phyloP scores from a whole-genome alignment of 1,140 invertebrate genomes.

The Cepaea nemoralis region DNA sequence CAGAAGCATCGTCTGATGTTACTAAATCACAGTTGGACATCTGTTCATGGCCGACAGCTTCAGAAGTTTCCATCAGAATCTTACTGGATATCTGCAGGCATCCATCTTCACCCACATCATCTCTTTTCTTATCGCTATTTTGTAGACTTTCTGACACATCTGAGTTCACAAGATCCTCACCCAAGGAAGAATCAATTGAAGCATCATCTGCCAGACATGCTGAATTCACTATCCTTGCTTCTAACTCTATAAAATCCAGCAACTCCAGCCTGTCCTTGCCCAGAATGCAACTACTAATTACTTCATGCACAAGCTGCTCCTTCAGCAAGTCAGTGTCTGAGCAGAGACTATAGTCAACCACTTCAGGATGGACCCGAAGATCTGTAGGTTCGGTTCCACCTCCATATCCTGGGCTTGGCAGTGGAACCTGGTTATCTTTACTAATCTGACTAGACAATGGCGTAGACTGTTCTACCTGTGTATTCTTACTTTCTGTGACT shows the following conservation, averaged over 20 bases:
- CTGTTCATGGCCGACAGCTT: not conserved
- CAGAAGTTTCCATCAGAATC: conserved; percentile 38
- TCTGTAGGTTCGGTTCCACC: not conserved
- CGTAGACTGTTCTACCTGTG: not conserved
- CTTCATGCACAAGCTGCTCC: not conserved
- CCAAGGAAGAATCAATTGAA: not conserved
- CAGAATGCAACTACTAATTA: not conserved
- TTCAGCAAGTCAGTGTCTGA: not conserved
- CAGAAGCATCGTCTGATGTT: not conserved
- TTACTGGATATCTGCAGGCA: not conserved
- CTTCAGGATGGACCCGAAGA: not conserved
- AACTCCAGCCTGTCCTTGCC: not conserved
- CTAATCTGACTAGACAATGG: not conserved
- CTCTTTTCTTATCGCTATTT: not conserved
- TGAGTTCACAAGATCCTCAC: not conserved
- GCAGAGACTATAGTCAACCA: not conserved
- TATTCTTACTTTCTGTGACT: not conserved
- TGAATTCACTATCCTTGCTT: not conserved
- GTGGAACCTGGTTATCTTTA: not conserved
- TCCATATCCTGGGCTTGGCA: not conserved
- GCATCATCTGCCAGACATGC: not conserved
- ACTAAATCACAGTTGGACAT: not conserved
- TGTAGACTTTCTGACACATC: not conserved
- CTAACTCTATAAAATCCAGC: not conserved
- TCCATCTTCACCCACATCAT: not conserved